Conservation (phyloP, 2,113 vertebrate species). For the Brienomyrus longianalis region DNA sequence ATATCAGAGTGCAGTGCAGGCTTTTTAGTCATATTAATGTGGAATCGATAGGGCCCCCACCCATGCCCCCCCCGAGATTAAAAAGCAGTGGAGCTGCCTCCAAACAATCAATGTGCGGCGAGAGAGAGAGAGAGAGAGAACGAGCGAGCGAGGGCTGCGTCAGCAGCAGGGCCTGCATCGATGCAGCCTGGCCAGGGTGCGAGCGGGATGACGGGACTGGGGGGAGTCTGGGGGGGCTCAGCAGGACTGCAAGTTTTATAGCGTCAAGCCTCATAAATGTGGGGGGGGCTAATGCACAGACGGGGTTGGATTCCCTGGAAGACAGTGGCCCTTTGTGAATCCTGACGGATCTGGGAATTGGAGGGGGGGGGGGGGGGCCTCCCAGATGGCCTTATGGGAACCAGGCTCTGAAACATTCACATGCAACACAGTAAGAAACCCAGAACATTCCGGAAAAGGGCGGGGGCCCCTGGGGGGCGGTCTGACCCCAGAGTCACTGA, state of each 20-base stretch:
- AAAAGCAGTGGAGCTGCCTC: slow-evolving; percentile 25
- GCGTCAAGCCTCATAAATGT: slow-evolving; percentile 3
- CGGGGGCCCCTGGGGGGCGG: not conserved
- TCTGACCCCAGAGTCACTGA: not conserved
- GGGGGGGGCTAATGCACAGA: not conserved
- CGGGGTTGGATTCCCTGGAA: not conserved
- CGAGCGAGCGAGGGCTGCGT: slow-evolving; percentile 30
- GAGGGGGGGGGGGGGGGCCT: not conserved
- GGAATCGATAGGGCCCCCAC: slow-evolving; percentile 25
- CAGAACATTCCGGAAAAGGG: not conserved
- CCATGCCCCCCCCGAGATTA: slow-evolving; percentile 25
- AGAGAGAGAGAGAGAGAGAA: not conserved
- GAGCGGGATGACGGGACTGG: not conserved
- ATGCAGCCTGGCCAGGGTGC: slow-evolving; percentile 19
- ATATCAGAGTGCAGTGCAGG: slow-evolving; percentile 13
- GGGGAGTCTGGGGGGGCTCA: not conserved
- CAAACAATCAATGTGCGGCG: slow-evolving; percentile 30
- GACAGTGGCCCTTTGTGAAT: not conserved
- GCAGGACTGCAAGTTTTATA: not conserved
- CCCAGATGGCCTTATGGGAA: not conserved
- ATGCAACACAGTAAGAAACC: not conserved
- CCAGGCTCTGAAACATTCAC: not conserved
- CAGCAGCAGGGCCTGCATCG: slow-evolving; percentile 27
- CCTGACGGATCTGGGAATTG: not conserved
- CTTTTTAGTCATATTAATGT: slow-evolving; percentile 36